A percentile compares a stretch with the other conserved stretches of the same genome.
Evolutionary conservation across 2,888 invertebrate species (phyloP).

Genomic region (Synanthedon andrenaeformis): DNA sequence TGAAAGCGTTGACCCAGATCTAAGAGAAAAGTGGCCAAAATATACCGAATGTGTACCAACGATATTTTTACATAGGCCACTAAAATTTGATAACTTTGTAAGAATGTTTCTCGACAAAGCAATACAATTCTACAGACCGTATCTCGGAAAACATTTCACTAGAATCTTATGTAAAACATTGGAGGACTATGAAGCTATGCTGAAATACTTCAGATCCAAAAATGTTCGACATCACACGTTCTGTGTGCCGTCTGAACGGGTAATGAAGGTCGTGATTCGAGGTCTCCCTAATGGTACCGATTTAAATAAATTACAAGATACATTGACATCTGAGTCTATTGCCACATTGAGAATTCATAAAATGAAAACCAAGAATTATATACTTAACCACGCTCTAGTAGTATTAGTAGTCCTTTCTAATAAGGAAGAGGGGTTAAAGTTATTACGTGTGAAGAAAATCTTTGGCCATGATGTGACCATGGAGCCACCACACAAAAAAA

Average conservation of each 20-base stretch:
- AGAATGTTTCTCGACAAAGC: conserved; percentile 18
- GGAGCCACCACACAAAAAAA: conserved; percentile 31
- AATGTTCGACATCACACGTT: conserved; percentile 41
- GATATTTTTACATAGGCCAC: conserved; percentile 33
- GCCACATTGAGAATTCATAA: conserved; percentile 36
- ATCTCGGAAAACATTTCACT: conserved; percentile 15
- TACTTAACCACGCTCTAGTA: conserved; percentile 18
- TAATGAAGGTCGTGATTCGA: conserved; percentile 38
- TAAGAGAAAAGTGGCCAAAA: conserved; percentile 26
- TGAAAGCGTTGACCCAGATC: conserved; percentile 9
- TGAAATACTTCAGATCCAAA: conserved; percentile 29
- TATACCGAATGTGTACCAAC: conserved; percentile 26
- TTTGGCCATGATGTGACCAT: conserved; percentile 27
- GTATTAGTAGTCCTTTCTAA: conserved; percentile 33
- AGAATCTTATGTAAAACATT: conserved; percentile 26
- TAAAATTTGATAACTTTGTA: conserved; percentile 21
- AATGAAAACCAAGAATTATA: conserved; percentile 26
- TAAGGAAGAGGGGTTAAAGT: conserved; percentile 21
- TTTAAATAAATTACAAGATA: conserved; percentile 22
- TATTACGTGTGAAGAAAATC: conserved; percentile 24
- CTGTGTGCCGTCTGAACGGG: conserved; percentile 30
- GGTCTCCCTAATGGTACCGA: conserved; percentile 29
- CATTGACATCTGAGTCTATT: conserved; percentile 25
- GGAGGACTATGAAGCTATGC: conserved; percentile 27
- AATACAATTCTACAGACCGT: conserved; percentile 27